These are phyloP conservation scores for Hesperophylax magnus DNA, from an alignment of 1,140 invertebrate species.

Conservation along the genomic window DNA sequence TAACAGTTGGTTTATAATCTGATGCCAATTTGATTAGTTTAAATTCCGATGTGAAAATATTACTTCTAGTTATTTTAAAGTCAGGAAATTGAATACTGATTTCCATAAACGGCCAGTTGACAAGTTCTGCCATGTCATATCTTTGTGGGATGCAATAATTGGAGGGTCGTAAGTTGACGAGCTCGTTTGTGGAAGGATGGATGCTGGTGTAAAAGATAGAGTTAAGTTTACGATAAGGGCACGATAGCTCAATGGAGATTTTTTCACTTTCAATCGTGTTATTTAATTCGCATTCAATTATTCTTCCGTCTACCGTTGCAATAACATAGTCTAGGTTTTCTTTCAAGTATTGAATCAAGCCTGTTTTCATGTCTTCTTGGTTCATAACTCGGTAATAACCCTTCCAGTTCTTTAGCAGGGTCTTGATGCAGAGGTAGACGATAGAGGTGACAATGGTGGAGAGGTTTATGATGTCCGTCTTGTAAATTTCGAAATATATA, in stretches of 20 bases:
- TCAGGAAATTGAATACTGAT: background rate
- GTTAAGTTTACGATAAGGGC: background rate
- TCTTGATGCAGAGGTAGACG: background rate
- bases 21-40: background rate
- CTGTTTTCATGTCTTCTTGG: background rate
- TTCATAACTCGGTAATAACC: background rate
- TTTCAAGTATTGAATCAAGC: background rate
- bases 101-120: conserved; percentile 8
- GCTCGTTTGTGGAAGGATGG: background rate
- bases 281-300: background rate
- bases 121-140: background rate
- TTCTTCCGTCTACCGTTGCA: background rate
- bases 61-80: background rate
- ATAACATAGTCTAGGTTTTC: background rate
- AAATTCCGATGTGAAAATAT: background rate
- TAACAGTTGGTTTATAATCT: background rate
- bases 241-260: background rate
- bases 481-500: background rate
- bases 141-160: too few relatives aligned
- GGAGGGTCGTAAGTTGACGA: background rate
- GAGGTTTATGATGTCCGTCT: background rate
- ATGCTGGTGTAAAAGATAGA: background rate
- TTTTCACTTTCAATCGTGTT: background rate
- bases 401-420: conserved; percentile 3
- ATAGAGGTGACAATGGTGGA: background rate